Base-by-base conservation (phyloP, 2,797 vertebrate species). In the Eulemur coronatus region DNA sequence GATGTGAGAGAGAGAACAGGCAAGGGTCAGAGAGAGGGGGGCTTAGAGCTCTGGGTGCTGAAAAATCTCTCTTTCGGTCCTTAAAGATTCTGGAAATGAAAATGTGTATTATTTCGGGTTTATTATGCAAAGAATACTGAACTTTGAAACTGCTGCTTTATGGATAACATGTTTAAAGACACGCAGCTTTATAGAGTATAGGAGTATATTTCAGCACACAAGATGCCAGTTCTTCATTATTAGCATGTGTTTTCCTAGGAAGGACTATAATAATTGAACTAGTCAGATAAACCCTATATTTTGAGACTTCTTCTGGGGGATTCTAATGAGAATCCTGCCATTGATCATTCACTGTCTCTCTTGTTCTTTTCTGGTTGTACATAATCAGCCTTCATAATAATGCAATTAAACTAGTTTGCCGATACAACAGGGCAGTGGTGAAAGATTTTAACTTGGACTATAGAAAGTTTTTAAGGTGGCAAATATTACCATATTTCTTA, bases 31-130 rank as follows among this genome's bases (percentile, higher is more conserved):
- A 7, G 46, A 94, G 59, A 94, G 59, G 95, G 93, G 26, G 26
- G 41, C 70, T 63, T 67, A 57, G 35, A 55, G 28, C 38, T 93
- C 26, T 72, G 12, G 41, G 9, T 50, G 41, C 5, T 72, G 12
- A 81, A 84, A 95, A 89, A 43, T 26, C 15, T 73, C n/a, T 38
- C 12, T 52, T 82, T 59, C 88, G 7, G n/a, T 50, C 95, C 30
- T 18, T 69, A 87, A 95, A 82, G 55, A 72, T 70, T 84, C 57
- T 95, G 61, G 35, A 95, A 89, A 94, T 35, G 41, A 88, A 93
- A 85, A 90, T 61, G n/a, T 24, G 61, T 72, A 76, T 86, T 22
- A 84, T 79, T 93, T 90, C 18, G 84, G 7, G n/a, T 59, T 96
- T 85, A 70, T 75, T 84, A 76, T 65, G 35, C 7, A 93, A 61